A percentile compares a stretch with the other conserved stretches of the same genome.
Evolutionary conservation across 2,797 vertebrate genomes (phyloP).

Genomic region (Notolabrus celidotus): DNA sequence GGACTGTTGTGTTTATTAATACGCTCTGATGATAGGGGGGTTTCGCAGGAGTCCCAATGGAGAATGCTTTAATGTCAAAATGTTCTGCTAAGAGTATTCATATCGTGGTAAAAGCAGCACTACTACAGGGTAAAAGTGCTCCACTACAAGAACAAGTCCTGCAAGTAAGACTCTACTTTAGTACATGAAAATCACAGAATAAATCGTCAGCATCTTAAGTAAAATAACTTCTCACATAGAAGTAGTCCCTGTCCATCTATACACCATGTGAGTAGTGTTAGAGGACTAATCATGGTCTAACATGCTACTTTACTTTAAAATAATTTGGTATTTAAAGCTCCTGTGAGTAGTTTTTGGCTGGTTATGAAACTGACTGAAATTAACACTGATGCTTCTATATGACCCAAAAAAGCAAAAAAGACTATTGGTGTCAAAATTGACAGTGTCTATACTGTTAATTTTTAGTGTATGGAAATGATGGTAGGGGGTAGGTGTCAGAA

Average conservation of each 20-base stretch:
- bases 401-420: too few species aligned
- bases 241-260: too few species aligned
- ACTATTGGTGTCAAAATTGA: too few species aligned
- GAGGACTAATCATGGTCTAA: too few species aligned
- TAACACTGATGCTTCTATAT: too few species aligned
- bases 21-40: conserved; percentile 59
- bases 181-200: background rate
- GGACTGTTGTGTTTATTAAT: conserved; percentile 73
- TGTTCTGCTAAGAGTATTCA: conserved; percentile 21
- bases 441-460: background rate
- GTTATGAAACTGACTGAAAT: background rate
- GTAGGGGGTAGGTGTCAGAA: background rate
- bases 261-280: too few species aligned
- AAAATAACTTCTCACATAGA: too few species aligned
- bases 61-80: conserved; percentile 25
- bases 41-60: conserved; percentile 39
- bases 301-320: too few species aligned
- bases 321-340: background rate
- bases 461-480: background rate
- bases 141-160: background rate
- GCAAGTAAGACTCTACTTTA: background rate
- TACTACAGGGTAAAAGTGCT: background rate
- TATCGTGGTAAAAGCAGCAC: background rate
- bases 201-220: background rate
- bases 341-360: background rate